A percentile compares a stretch with the other conserved stretches of the same genome.
Conservation (phyloP, 2,888 invertebrate genomes). For the Peribatodes rhomboidaria region DNA sequence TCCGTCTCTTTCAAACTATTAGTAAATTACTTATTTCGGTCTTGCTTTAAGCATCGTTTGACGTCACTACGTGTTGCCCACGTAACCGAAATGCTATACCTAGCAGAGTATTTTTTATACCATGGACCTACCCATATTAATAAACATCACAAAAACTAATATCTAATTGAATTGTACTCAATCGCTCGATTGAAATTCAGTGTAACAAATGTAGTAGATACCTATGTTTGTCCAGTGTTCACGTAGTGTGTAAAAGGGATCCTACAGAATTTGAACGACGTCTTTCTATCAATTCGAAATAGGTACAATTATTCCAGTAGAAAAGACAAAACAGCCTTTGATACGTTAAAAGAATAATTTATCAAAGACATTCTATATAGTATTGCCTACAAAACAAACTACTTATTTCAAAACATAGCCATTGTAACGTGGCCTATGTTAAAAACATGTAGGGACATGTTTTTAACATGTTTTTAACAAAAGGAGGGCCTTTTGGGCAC, state of each 20-base stretch:
- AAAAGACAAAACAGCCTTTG: conserved; percentile 6
- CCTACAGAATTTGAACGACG: neutral
- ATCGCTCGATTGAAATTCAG: neutral
- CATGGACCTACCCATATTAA: too few species aligned
- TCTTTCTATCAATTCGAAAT: conserved; percentile 1
- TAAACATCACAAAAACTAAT: too few species aligned
- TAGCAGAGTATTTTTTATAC: too few species aligned
- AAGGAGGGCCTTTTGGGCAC: too few species aligned
- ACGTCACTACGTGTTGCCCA: too few species aligned
- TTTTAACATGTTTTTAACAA: too few species aligned
- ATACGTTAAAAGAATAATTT: conserved; percentile 13
- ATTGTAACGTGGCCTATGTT: neutral
- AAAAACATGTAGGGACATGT: too few species aligned
- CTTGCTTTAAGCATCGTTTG: too few species aligned
- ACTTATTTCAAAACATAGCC: neutral
- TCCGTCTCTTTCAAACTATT: too few species aligned
- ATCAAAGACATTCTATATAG: conserved; percentile 11
- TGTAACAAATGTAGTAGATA: neutral
- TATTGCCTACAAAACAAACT: neutral
- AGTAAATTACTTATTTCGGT: too few species aligned
- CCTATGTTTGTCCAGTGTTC: neutral
- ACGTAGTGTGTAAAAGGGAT: conserved; percentile 5
- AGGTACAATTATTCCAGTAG: conserved; percentile 15
- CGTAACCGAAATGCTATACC: too few species aligned
- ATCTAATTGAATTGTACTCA: too few species aligned